These are phyloP conservation scores for Engystomops pustulosus DNA, from an alignment of 2,113 vertebrate species.

Conservation along the genomic window DNA sequence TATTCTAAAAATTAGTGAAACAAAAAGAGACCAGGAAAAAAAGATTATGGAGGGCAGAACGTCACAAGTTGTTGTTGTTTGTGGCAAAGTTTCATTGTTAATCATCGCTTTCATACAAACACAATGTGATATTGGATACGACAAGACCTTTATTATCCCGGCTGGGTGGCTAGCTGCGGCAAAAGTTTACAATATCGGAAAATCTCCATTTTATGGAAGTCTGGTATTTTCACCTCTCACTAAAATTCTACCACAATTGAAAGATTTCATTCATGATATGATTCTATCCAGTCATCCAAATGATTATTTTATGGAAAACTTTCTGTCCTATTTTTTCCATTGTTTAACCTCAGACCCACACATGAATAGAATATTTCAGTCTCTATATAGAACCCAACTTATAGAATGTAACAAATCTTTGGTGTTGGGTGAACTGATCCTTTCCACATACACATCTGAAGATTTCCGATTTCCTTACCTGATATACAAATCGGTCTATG, in stretches of 20 bases:
- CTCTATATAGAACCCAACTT: too few relatives aligned
- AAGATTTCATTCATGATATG: background rate
- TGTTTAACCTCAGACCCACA: background rate
- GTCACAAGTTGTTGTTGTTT: background rate
- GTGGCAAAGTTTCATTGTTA: background rate
- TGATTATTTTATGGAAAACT: background rate
- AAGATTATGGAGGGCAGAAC: too few relatives aligned
- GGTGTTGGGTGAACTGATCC: background rate
- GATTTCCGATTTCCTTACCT: constrained; percentile 26
- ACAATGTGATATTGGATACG: background rate
- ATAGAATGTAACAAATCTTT: background rate
- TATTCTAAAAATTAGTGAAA: background rate
- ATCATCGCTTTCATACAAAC: background rate
- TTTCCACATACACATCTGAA: background rate
- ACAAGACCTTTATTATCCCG: constrained; percentile 34
- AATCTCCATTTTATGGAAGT: background rate
- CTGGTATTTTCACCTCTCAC: background rate
- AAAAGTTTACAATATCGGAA: fast-evolving
- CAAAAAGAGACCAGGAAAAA: too few relatives aligned
- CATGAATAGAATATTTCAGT: too few relatives aligned
- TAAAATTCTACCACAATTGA: background rate
- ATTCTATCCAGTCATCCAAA: background rate
- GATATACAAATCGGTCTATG: constrained; percentile 30
- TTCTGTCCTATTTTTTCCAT: background rate
- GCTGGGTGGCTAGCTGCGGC: background rate